Percentiles rank a stretch among this genome's conserved stretches.
These are phyloP conservation scores for Drosophila mettleri DNA, from an alignment of 2,888 invertebrate species.

Conservation along the genomic window DNA sequence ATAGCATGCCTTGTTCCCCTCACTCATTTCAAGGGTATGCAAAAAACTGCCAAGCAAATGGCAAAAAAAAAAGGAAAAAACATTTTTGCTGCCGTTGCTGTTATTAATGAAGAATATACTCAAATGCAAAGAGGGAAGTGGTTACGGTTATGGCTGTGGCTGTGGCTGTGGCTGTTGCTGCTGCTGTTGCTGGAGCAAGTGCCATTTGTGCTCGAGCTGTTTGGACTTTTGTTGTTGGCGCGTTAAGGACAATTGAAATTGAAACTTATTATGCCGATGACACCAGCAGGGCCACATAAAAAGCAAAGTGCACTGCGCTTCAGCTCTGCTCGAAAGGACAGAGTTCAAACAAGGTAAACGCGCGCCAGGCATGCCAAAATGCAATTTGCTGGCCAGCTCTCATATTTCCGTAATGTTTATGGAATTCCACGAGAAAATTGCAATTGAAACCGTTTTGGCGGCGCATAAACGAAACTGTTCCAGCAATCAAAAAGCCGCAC, in stretches of 20 bases:
- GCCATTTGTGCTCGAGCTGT: constrained; percentile 31
- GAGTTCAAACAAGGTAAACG: constrained; percentile 53
- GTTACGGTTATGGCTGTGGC: constrained; percentile 45
- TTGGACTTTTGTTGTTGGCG: constrained; percentile 43
- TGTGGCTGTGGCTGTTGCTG: background rate
- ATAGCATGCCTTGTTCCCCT: background rate
- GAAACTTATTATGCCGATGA: constrained; percentile 72
- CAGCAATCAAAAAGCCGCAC: background rate
- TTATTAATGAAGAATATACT: constrained; percentile 58
- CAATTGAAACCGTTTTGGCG: constrained; percentile 27
- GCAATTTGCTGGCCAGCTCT: constrained; percentile 53
- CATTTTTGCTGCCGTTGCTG: constrained; percentile 15
- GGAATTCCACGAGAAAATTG: constrained; percentile 27
- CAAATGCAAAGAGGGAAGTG: constrained; percentile 38
- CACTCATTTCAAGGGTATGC: background rate
- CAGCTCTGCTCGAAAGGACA: constrained; percentile 32
- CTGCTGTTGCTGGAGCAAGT: constrained; percentile 38
- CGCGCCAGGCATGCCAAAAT: constrained; percentile 54
- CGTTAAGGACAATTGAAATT: constrained; percentile 71
- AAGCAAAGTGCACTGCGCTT: constrained; percentile 38
- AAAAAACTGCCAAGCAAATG: background rate
- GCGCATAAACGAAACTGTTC: constrained; percentile 5
- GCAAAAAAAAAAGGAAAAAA: constrained; percentile 4
- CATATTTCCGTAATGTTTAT: constrained; percentile 31
- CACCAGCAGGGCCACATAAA: constrained; percentile 43